These are phyloP conservation scores for Equus quagga DNA, from an alignment of 2,113 vertebrate genomes.

Conservation along the genomic window DNA sequence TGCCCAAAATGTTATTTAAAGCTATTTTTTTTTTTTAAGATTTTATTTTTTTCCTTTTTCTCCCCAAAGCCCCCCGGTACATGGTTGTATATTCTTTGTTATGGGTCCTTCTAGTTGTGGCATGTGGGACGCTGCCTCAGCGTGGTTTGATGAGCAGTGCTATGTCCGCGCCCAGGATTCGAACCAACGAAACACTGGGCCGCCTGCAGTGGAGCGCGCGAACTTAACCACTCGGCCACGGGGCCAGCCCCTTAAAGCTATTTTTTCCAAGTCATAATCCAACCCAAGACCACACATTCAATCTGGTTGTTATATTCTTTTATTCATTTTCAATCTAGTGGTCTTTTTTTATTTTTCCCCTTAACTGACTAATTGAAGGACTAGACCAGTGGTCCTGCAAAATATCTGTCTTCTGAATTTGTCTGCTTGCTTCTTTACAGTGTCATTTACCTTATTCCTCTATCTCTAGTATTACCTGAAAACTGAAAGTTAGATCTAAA, in stretches of 20 bases:
- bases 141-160: too few relatives aligned
- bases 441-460: not conserved
- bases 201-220: too few relatives aligned
- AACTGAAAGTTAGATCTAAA: not conserved
- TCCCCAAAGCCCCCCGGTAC: too few relatives aligned
- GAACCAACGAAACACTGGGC: too few relatives aligned
- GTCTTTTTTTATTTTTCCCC: too few relatives aligned
- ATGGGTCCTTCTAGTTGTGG: too few relatives aligned
- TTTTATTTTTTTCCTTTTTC: too few relatives aligned
- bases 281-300: not conserved
- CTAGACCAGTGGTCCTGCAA: not conserved
- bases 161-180: too few relatives aligned
- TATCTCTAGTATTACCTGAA: not conserved
- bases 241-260: too few relatives aligned
- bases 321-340: not conserved
- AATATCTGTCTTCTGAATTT: not conserved
- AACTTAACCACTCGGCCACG: too few relatives aligned
- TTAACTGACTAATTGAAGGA: not conserved
- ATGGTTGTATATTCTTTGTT: too few relatives aligned
- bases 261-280: slow-evolving; percentile 40
- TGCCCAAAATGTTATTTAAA: slow-evolving; percentile 26
- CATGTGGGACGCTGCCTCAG: too few relatives aligned
- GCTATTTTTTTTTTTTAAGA: not conserved
- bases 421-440: not conserved
- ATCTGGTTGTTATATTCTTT: not conserved